A percentile compares a stretch with the other conserved stretches of the same genome.
phyloP scores from a whole-genome alignment of 2,797 vertebrate species.

The Microchirus variegatus region DNA sequence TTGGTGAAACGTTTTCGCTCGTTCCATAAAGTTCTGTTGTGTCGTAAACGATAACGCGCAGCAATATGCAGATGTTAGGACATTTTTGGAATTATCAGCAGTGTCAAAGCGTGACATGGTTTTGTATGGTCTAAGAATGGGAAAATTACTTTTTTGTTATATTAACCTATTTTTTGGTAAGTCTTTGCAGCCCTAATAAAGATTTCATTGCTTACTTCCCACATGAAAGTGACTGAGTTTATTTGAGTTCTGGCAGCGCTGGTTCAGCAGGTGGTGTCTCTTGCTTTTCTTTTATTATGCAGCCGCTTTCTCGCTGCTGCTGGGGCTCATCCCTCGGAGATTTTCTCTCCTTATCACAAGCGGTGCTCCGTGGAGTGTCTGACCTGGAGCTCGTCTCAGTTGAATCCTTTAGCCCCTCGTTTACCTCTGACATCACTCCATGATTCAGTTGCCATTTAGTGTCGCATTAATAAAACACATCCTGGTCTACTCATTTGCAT shows the following conservation, averaged over 20 bases:
- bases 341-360: slow-evolving; percentile 25
- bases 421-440: slow-evolving; percentile 3
- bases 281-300: slow-evolving; percentile 41
- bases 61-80: slow-evolving; percentile 61
- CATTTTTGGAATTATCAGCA: slow-evolving; percentile 44
- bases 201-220: slow-evolving; percentile 74
- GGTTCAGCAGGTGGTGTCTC: slow-evolving; percentile 23
- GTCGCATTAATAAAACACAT: slow-evolving; percentile 11
- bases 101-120: slow-evolving; percentile 71
- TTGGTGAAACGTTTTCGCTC: slow-evolving; percentile 38
- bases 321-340: slow-evolving; percentile 36
- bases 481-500: slow-evolving; percentile 37
- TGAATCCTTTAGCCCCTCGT: slow-evolving; percentile 2
- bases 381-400: not conserved
- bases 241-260: slow-evolving; percentile 34
- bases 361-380: slow-evolving; percentile 21
- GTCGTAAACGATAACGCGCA: slow-evolving; percentile 42
- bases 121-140: slow-evolving; percentile 80
- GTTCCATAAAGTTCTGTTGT: slow-evolving; percentile 46
- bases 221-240: slow-evolving; percentile 47
- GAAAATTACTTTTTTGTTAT: slow-evolving; percentile 74
- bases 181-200: slow-evolving; percentile 83
- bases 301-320: slow-evolving; percentile 42
- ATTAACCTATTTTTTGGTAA: slow-evolving; percentile 83
- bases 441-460: slow-evolving; percentile 5